These are phyloP conservation scores for Perognathus longimembris DNA, from an alignment of 2,113 vertebrate genomes.

Conservation along the genomic window DNA sequence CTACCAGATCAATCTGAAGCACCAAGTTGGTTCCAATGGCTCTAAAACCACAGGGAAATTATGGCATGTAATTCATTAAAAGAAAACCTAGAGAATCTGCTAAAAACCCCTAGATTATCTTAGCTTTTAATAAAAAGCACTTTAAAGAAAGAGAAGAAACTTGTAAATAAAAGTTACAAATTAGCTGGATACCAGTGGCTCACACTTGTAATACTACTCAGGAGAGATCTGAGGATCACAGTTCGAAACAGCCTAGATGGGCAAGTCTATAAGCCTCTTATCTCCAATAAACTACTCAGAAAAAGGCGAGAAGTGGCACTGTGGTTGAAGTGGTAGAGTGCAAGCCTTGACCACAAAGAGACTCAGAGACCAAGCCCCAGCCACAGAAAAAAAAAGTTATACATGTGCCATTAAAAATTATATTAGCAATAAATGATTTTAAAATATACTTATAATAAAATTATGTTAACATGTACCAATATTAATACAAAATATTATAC, in stretches of 20 bases:
- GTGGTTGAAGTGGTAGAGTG: not conserved
- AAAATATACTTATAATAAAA: slow-evolving; percentile 2
- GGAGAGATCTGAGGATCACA: too few species aligned
- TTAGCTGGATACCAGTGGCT: not conserved
- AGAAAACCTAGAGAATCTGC: not conserved
- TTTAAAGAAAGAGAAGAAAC: slow-evolving; percentile 49
- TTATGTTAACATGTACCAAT: not conserved
- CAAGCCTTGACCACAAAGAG: not conserved
- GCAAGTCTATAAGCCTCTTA: too few species aligned
- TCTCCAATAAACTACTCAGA: too few species aligned
- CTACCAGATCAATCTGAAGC: not conserved
- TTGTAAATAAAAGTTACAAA: slow-evolving; percentile 36
- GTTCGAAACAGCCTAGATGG: too few species aligned
- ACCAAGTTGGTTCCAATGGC: slow-evolving; percentile 24
- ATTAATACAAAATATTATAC: not conserved
- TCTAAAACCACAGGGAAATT: not conserved
- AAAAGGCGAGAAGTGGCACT: too few species aligned
- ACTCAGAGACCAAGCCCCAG: not conserved
- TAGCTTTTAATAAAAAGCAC: not conserved
- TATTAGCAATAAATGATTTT: too few species aligned
- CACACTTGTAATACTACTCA: not conserved
- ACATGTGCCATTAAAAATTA: not conserved
- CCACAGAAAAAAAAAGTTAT: not conserved
- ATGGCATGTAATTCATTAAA: slow-evolving; percentile 33
- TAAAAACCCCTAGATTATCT: slow-evolving; percentile 25